Evolutionary conservation across 64 coral and sea anemone genomes (phyloP).

Genomic region (Catalaphyllia jardinei): DNA sequence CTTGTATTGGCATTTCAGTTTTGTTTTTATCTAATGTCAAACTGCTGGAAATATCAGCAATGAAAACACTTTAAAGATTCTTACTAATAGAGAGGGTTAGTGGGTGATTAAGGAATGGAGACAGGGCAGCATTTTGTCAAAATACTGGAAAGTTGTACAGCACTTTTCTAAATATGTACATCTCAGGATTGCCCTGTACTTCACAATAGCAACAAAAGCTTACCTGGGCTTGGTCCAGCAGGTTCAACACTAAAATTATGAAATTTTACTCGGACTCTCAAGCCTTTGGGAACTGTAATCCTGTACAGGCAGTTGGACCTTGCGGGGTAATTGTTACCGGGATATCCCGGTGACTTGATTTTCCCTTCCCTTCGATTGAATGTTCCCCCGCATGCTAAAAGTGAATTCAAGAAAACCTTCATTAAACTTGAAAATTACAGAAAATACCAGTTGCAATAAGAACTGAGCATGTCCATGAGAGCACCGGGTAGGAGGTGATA

Average conservation of each 20-base stretch:
- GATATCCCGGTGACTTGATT: constrained; percentile 50
- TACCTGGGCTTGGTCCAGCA: neutral
- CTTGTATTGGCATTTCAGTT: too few species aligned
- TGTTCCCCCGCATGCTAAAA: constrained; percentile 51
- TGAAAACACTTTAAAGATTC: too few species aligned
- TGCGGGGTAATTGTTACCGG: constrained; percentile 17
- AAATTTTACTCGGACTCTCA: constrained; percentile 37
- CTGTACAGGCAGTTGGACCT: constrained; percentile 51
- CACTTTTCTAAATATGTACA: too few species aligned
- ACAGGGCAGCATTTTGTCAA: too few species aligned
- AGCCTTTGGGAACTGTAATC: constrained; percentile 26
- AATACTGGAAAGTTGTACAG: too few species aligned
- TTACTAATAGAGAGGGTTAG: too few species aligned
- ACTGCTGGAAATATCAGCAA: too few species aligned
- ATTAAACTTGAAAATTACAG: neutral
- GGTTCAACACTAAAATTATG: constrained; percentile 31
- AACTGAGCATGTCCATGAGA: too few species aligned
- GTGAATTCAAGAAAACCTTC: neutral
- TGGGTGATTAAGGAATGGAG: too few species aligned
- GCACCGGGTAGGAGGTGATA: too few species aligned
- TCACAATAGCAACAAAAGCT: neutral
- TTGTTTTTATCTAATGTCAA: too few species aligned
- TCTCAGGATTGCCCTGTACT: too few species aligned
- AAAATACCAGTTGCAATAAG: neutral
- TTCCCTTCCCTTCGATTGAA: constrained; percentile 12